Evolutionary conservation across 1,140 invertebrate species (phyloP).

Genomic region (Pseudomyrmex dendroicus): DNA sequence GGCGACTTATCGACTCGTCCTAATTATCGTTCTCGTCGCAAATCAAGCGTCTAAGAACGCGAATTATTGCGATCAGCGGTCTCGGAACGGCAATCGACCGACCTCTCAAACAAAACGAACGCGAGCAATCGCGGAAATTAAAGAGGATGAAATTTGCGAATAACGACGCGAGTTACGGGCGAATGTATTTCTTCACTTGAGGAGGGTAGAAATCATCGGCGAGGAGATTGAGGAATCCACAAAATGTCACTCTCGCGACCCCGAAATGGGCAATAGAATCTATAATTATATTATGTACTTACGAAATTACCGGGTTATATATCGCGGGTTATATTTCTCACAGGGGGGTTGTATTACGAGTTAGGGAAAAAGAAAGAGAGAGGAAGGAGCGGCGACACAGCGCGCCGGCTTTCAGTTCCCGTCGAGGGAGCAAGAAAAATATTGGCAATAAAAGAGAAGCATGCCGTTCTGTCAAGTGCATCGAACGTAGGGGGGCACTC

Average conservation of each 20-base stretch:
- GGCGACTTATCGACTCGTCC: background rate
- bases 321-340: constrained; percentile 22
- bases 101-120: background rate
- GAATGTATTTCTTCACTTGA: background rate
- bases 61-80: constrained; percentile 14
- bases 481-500: background rate
- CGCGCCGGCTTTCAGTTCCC: constrained; percentile 2
- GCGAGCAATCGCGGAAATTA: constrained; percentile 57
- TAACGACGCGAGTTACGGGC: constrained; percentile 16
- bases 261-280: constrained; percentile 60
- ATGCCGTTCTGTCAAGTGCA: constrained; percentile 29
- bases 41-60: background rate
- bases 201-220: constrained; percentile 17
- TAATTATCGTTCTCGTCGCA: background rate
- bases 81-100: constrained; percentile 1
- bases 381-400: background rate
- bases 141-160: constrained; percentile 52
- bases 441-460: constrained; percentile 61
- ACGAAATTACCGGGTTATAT: constrained; percentile 65
- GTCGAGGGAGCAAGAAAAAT: constrained; percentile 41
- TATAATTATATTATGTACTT: constrained; percentile 65
- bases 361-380: background rate
- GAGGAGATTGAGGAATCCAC: constrained; percentile 69
- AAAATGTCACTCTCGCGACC: constrained; percentile 51
- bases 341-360: background rate